Percentiles rank a stretch among this genome's conserved stretches.
These are phyloP conservation scores for Rhabdophis nuchalis DNA, from an alignment of 2,797 vertebrate species.

Conservation along the genomic window DNA sequence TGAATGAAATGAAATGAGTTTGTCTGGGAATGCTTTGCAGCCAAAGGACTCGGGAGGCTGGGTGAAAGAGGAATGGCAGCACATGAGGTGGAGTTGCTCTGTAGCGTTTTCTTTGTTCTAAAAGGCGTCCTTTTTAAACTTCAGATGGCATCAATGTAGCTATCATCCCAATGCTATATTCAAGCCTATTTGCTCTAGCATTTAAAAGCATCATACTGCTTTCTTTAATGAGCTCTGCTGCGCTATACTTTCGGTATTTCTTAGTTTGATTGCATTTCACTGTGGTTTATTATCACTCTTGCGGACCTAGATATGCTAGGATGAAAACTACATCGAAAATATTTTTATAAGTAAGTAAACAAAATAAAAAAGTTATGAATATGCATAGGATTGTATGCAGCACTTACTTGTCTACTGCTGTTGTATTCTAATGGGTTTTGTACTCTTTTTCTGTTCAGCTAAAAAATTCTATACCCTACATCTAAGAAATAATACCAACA, in stretches of 20 bases:
- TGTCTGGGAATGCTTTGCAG: not conserved
- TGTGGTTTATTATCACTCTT: not conserved
- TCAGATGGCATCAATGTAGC: not conserved
- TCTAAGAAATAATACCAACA: accelerated
- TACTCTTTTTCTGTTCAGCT: not conserved
- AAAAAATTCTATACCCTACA: not conserved
- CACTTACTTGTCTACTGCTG: not conserved
- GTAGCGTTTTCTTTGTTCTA: not conserved
- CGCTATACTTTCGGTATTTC: not conserved
- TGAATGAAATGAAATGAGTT: no score
- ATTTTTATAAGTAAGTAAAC: not conserved
- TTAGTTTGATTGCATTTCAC: not conserved
- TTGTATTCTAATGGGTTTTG: not conserved
- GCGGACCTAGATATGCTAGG: not conserved
- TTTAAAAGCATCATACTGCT: not conserved
- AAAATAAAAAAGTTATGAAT: not conserved
- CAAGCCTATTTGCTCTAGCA: not conserved
- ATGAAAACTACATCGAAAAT: not conserved
- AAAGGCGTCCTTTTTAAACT: not conserved
- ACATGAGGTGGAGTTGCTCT: not conserved
- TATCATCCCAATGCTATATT: not conserved
- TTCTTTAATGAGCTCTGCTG: not conserved
- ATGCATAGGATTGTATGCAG: not conserved
- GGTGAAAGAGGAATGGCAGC: not conserved
- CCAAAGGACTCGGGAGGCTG: not conserved